Evolutionary conservation across 1,140 invertebrate genomes (phyloP).

Genomic region (Vollenhovia emeryi): DNA sequence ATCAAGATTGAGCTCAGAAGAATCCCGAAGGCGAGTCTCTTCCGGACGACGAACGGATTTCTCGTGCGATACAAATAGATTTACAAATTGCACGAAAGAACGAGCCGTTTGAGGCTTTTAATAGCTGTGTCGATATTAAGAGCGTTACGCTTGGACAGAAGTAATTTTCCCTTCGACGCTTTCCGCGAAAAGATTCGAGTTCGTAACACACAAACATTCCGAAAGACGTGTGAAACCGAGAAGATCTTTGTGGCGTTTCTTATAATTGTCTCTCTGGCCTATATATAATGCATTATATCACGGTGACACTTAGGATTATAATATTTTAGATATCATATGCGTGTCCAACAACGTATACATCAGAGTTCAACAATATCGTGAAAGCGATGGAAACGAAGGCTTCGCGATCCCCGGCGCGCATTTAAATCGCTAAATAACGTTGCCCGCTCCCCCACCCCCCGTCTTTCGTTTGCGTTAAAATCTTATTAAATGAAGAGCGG

Average conservation of each 20-base stretch:
- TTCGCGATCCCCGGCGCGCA: background rate
- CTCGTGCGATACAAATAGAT: slow-evolving; percentile 2
- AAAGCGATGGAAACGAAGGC: slow-evolving; percentile 38
- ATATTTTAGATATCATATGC: slow-evolving; percentile 38
- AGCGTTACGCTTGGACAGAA: slow-evolving; percentile 10
- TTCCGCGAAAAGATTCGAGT: background rate
- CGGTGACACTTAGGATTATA: slow-evolving; percentile 45
- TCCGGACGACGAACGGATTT: background rate
- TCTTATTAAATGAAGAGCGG: background rate
- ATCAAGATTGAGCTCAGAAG: slow-evolving; percentile 9
- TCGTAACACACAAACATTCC: slow-evolving; percentile 3
- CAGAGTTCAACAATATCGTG: slow-evolving; percentile 46
- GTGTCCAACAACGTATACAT: slow-evolving; percentile 40
- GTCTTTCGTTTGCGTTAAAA: background rate
- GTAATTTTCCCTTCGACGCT: background rate
- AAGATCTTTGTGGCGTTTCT: slow-evolving; percentile 8
- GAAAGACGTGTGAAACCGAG: background rate
- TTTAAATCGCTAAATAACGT: background rate
- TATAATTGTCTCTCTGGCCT: background rate
- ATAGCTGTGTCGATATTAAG: slow-evolving; percentile 1
- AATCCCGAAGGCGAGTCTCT: background rate
- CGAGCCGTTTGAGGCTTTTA: background rate
- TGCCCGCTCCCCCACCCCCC: background rate
- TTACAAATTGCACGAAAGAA: background rate
- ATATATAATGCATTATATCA: slow-evolving; percentile 10